Conservation (phyloP, 2,113 vertebrate species). For the Thymallus thymallus region DNA sequence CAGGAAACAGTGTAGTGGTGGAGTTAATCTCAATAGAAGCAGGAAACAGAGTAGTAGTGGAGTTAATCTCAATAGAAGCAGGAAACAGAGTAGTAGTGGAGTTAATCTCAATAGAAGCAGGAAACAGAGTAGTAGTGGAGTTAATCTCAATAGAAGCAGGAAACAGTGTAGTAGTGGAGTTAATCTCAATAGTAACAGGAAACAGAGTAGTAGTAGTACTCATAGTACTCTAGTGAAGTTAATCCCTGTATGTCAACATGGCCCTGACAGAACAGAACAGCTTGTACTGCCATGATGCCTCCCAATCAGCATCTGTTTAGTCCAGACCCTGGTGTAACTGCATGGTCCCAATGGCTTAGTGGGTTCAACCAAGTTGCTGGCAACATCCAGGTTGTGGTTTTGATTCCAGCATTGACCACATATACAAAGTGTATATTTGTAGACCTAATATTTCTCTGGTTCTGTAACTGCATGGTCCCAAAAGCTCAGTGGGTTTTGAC, state of each 20-base stretch:
- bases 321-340: constrained; percentile 5
- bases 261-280: constrained; percentile 1
- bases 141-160: constrained; percentile 4
- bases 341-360: not conserved
- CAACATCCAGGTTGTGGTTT: too few species aligned
- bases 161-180: not conserved
- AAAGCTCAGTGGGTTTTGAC: too few species aligned
- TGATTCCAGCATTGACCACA: too few species aligned
- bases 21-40: constrained; percentile 47
- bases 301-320: constrained; percentile 6
- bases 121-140: not conserved
- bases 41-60: not conserved
- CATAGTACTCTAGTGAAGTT: constrained; percentile 17
- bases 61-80: constrained; percentile 7
- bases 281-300: constrained; percentile 18
- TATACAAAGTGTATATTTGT: too few species aligned
- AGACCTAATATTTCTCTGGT: too few species aligned
- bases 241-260: constrained; percentile 38
- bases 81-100: not conserved
- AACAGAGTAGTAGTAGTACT: not conserved
- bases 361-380: too few species aligned
- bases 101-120: constrained; percentile 3
- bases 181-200: not conserved
- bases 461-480: too few species aligned
- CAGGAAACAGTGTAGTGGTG: constrained; percentile 5